A percentile compares a stretch with the other conserved stretches of the same genome.
Evolutionary conservation across 2,113 vertebrate genomes (phyloP).

Genomic region (Spea multiplicata): DNA sequence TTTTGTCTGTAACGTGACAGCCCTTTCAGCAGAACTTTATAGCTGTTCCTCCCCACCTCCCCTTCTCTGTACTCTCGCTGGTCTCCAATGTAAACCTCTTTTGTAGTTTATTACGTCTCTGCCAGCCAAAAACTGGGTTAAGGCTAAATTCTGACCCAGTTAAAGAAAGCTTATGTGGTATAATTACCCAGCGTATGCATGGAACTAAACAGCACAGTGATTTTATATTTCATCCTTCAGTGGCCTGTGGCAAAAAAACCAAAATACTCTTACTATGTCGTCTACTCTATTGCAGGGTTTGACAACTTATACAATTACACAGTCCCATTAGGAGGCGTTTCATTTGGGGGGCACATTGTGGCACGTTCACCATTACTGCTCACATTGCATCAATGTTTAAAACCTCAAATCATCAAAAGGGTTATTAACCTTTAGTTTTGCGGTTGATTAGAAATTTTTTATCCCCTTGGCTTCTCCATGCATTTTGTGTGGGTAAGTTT

Average conservation of each 20-base stretch:
- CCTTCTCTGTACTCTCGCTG: conserved; percentile 24
- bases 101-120: conserved; percentile 13
- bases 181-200: conserved; percentile 26
- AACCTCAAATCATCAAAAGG: too few species aligned
- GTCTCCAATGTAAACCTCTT: conserved; percentile 30
- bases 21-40: conserved; percentile 29
- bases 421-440: too few species aligned
- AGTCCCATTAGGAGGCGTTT: too few species aligned
- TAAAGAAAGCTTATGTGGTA: conserved; percentile 31
- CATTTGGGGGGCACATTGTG: too few species aligned
- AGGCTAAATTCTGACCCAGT: conserved; percentile 38
- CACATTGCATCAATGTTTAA: too few species aligned
- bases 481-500: too few species aligned
- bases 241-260: conserved; percentile 13
- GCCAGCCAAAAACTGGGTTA: conserved; percentile 29
- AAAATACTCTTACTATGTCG: neutral
- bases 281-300: too few species aligned
- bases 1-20: conserved; percentile 35
- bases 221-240: conserved; percentile 7
- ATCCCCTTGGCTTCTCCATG: too few species aligned
- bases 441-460: too few species aligned
- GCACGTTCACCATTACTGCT: too few species aligned
- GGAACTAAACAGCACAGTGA: conserved; percentile 23
- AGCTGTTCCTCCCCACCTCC: conserved; percentile 11
- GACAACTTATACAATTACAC: too few species aligned